These are phyloP conservation scores for Coregonus clupeaformis DNA, from an alignment of 2,113 vertebrate genomes.

Conservation along the genomic window DNA sequence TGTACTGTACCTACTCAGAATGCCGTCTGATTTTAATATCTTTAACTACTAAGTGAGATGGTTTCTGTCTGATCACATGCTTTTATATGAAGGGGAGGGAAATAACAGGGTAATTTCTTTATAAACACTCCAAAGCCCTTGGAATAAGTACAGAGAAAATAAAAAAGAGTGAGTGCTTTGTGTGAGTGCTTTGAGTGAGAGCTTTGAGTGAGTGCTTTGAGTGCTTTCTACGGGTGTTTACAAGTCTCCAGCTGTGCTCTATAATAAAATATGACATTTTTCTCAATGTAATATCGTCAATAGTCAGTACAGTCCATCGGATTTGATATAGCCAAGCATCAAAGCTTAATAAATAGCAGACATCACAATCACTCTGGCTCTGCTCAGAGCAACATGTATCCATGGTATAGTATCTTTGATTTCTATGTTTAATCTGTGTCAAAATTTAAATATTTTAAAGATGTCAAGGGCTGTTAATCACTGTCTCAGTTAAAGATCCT, in stretches of 20 bases:
- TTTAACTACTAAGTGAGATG: slow-evolving; percentile 10
- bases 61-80: slow-evolving; percentile 14
- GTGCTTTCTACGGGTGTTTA: slow-evolving; percentile 1
- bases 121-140: neutral
- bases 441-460: too few species aligned
- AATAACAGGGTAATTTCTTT: too few species aligned
- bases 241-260: neutral
- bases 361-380: too few species aligned
- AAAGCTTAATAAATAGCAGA: too few species aligned
- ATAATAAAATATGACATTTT: neutral
- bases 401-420: too few species aligned
- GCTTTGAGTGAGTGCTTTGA: neutral
- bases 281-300: neutral
- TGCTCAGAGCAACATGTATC: too few species aligned
- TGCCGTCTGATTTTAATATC: slow-evolving; percentile 47
- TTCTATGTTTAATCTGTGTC: too few species aligned
- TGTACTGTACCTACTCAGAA: slow-evolving; percentile 14
- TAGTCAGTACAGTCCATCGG: neutral
- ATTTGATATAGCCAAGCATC: too few species aligned
- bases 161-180: too few species aligned
- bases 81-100: neutral
- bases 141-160: neutral
- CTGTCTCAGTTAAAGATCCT: too few species aligned
- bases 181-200: too few species aligned
- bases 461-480: too few species aligned